These are phyloP conservation scores for Dioctria rufipes DNA, from an alignment of 2,888 invertebrate genomes.

Conservation along the genomic window DNA sequence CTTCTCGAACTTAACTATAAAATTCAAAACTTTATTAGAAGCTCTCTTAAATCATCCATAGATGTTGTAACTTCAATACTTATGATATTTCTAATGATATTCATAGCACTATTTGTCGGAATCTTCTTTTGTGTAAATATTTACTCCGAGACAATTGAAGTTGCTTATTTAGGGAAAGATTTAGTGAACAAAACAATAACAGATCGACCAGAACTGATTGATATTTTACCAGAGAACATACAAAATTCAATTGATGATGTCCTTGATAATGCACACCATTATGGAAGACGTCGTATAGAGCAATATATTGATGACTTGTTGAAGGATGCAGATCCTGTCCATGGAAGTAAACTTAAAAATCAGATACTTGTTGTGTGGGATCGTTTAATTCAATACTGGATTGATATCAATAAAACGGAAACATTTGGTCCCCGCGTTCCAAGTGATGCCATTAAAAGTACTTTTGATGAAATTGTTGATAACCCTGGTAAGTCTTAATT, in stretches of 20 bases:
- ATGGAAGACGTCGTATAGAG: constrained; percentile 92
- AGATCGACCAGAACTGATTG: constrained; percentile 88
- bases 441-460: constrained; percentile 79
- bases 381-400: constrained; percentile 93
- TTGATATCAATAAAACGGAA: constrained; percentile 77
- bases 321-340: constrained; percentile 84
- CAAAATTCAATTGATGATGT: constrained; percentile 85
- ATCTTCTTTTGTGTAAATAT: constrained; percentile 83
- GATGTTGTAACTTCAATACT: constrained; percentile 90
- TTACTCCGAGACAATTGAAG: constrained; percentile 93
- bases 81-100: constrained; percentile 87
- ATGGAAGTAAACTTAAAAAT: constrained; percentile 86
- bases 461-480: constrained; percentile 81
- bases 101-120: constrained; percentile 84
- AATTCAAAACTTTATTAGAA: constrained; percentile 76
- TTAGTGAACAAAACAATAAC: constrained; percentile 90
- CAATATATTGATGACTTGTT: constrained; percentile 86
- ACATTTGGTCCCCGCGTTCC: constrained; percentile 82
- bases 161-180: constrained; percentile 90
- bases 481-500: constrained; percentile 76
- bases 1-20: constrained; percentile 80
- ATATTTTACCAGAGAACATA: constrained; percentile 80
- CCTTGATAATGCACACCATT: constrained; percentile 92
- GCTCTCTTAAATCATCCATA: constrained; percentile 81
- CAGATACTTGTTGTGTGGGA: constrained; percentile 96